Evolutionary conservation across 30 jellyfish, hydroid and myxozoan species (phyloP).

Genomic region (Sanderia malayensis): DNA sequence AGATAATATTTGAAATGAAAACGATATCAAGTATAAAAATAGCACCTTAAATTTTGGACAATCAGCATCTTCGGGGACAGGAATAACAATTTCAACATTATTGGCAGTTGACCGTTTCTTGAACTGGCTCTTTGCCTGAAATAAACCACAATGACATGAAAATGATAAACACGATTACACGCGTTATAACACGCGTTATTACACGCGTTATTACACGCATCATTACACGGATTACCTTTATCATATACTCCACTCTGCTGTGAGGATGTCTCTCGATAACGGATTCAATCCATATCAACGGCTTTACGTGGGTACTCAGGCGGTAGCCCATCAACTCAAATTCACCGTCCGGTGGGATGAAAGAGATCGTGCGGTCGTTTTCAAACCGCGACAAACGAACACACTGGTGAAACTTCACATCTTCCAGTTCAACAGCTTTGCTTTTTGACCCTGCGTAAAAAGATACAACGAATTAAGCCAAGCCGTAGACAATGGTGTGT

Average conservation of each 20-base stretch:
- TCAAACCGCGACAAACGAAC: constrained; percentile 97
- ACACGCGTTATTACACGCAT: no score
- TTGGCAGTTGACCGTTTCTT: constrained; percentile 95
- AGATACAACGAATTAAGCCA: no score
- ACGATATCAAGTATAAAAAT: neutral
- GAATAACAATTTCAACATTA: constrained; percentile 93
- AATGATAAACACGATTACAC: no score
- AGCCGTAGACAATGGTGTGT: no score
- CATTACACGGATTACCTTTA: constrained; percentile 87
- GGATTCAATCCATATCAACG: constrained; percentile 96
- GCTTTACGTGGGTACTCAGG: constrained; percentile 92
- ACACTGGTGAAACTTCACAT: constrained; percentile 97
- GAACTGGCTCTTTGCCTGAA: constrained; percentile 95
- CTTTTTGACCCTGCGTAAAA: constrained; percentile 96
- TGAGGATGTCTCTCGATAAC: constrained; percentile 97
- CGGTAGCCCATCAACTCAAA: constrained; percentile 97
- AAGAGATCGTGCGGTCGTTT: constrained; percentile 96
- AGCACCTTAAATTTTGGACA: constrained; percentile 94
- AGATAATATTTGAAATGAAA: neutral
- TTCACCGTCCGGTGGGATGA: constrained; percentile 99
- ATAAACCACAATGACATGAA: no score
- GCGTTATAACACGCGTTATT: no score
- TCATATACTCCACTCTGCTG: constrained; percentile 95
- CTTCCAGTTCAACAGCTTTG: constrained; percentile 97
- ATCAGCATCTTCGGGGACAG: constrained; percentile 98